These are phyloP conservation scores for Cossypha caffra DNA, from an alignment of 2,797 vertebrate genomes.

Conservation along the genomic window DNA sequence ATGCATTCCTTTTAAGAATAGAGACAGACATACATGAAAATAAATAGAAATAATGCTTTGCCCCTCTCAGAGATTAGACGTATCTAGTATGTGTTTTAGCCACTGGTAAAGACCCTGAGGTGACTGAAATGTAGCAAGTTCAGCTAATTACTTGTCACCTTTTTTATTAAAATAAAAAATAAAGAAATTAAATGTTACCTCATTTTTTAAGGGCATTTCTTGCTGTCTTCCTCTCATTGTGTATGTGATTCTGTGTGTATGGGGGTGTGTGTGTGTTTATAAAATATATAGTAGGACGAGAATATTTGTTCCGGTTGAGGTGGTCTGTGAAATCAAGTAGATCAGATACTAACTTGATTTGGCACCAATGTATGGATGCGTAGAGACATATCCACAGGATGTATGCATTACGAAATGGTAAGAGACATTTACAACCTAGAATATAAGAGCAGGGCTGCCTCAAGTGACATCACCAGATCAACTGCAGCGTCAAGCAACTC, in stretches of 20 bases:
- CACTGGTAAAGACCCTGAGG: background rate
- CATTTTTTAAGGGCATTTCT: slow-evolving; percentile 5
- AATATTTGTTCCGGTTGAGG: slow-evolving; percentile 61
- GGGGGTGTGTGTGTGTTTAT: background rate
- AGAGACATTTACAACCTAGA: slow-evolving; percentile 81
- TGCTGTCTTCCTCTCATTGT: background rate
- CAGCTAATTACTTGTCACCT: background rate
- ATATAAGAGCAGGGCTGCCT: slow-evolving; percentile 76
- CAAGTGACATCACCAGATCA: slow-evolving; percentile 82
- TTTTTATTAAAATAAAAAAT: background rate
- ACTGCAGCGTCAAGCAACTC: slow-evolving; percentile 76
- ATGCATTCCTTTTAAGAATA: background rate
- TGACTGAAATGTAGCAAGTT: background rate
- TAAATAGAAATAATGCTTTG: background rate
- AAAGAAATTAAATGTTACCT: background rate
- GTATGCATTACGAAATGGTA: slow-evolving; percentile 75
- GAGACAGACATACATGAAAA: background rate
- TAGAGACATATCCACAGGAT: slow-evolving; percentile 71
- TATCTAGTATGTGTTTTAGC: background rate
- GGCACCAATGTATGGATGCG: slow-evolving; percentile 75
- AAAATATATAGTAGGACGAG: slow-evolving; percentile 25
- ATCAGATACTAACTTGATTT: slow-evolving; percentile 72
- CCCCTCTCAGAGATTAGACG: background rate
- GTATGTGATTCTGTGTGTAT: background rate
- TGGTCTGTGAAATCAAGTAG: slow-evolving; percentile 73